These are phyloP conservation scores for Hippoglossus hippoglossus DNA, from an alignment of 2,797 vertebrate species.

Conservation along the genomic window DNA sequence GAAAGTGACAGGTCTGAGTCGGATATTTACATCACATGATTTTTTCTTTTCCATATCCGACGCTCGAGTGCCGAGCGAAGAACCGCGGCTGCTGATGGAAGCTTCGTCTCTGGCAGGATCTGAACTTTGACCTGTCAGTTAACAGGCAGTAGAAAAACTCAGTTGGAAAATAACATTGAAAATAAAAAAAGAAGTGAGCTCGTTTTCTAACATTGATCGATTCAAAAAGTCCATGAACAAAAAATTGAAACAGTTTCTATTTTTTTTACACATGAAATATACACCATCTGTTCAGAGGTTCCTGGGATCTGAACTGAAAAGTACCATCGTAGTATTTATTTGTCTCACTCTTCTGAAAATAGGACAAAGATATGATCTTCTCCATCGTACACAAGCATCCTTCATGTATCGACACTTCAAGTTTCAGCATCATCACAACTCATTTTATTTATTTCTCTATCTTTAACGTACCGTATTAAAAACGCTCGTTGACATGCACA, in stretches of 20 bases:
- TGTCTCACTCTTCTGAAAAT: slow-evolving; percentile 58
- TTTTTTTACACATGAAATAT: slow-evolving; percentile 57
- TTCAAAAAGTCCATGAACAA: slow-evolving; percentile 19
- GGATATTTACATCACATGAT: too few relatives aligned
- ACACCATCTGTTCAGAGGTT: slow-evolving; percentile 54
- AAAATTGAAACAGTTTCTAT: background rate
- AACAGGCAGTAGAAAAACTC: background rate
- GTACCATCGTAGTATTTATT: slow-evolving; percentile 41
- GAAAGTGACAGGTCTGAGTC: too few relatives aligned
- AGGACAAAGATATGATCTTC: slow-evolving; percentile 49
- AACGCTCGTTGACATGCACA: slow-evolving; percentile 68
- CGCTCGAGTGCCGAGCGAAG: too few relatives aligned
- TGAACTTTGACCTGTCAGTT: too few relatives aligned
- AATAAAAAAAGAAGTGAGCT: slow-evolving; percentile 4
- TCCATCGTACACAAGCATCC: slow-evolving; percentile 63
- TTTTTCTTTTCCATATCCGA: too few relatives aligned
- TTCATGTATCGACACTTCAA: slow-evolving; percentile 31
- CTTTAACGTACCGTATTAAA: slow-evolving; percentile 51
- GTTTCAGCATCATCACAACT: slow-evolving; percentile 39
- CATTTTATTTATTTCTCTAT: slow-evolving; percentile 31
- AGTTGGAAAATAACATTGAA: background rate
- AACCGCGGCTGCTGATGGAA: too few relatives aligned
- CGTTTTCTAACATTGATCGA: slow-evolving; percentile 25
- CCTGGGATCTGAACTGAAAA: slow-evolving; percentile 5
- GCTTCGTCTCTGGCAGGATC: too few relatives aligned